Percentiles rank a stretch among this genome's conserved stretches.
These are phyloP conservation scores for Synergus gifuensis DNA, from an alignment of 2,888 invertebrate species.

Conservation along the genomic window DNA sequence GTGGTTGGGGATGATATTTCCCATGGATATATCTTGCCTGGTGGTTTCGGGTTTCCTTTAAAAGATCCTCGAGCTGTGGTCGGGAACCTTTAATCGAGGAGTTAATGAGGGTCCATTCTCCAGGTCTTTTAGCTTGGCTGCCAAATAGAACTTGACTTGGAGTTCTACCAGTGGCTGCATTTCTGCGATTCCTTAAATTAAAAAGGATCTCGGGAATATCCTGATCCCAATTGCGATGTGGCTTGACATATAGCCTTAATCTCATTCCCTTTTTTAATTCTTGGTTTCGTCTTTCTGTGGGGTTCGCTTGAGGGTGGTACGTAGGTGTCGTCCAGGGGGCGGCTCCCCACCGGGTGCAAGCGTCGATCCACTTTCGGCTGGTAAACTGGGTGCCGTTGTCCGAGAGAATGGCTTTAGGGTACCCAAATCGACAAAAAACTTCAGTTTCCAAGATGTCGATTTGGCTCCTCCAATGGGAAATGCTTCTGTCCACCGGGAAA, in stretches of 20 bases:
- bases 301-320: constrained; percentile 52
- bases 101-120: no score
- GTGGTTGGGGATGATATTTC: no score
- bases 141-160: constrained; percentile 2
- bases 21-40: no score
- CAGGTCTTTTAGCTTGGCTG: neutral
- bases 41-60: no score
- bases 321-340: constrained; percentile 50
- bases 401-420: constrained; percentile 42
- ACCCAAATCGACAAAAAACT: constrained; percentile 44
- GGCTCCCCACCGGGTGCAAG: constrained; percentile 31
- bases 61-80: no score
- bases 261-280: constrained; percentile 50
- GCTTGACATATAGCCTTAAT: constrained; percentile 36
- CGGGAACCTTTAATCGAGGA: no score
- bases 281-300: constrained; percentile 52
- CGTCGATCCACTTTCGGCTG: constrained; percentile 14
- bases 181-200: neutral
- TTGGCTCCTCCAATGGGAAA: constrained; percentile 48
- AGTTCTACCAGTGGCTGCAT: neutral
- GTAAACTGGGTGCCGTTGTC: constrained; percentile 54
- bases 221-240: no score
- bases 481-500: constrained; percentile 60
- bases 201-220: no score
- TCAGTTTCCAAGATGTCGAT: constrained; percentile 41